These are phyloP conservation scores for Sebastes hubbsi DNA, from an alignment of 2,797 vertebrate species.

Conservation along the genomic window DNA sequence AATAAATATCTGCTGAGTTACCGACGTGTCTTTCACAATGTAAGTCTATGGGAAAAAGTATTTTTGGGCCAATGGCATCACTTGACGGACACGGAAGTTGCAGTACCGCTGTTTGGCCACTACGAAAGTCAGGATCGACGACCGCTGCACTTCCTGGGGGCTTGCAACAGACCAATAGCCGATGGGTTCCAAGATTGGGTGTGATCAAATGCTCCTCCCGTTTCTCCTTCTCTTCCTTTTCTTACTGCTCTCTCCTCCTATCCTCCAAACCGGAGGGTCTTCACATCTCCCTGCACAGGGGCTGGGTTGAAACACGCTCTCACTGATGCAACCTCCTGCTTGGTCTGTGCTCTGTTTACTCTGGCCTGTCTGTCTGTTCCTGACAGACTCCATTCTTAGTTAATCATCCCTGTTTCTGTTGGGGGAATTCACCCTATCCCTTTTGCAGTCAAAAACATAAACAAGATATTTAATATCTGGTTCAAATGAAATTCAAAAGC, in stretches of 20 bases:
- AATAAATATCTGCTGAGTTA: too few relatives aligned
- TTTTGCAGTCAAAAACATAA: slow-evolving; percentile 1
- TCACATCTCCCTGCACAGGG: background rate
- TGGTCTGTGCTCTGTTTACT: slow-evolving; percentile 32
- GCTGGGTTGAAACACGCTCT: background rate
- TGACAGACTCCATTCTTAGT: slow-evolving; percentile 32
- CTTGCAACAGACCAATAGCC: background rate
- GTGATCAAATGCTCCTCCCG: background rate
- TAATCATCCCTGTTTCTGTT: slow-evolving; percentile 31
- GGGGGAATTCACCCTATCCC: slow-evolving; percentile 8
- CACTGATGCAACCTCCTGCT: slow-evolving; percentile 41
- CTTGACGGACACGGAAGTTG: too few relatives aligned
- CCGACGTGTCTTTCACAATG: too few relatives aligned
- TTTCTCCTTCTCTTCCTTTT: background rate
- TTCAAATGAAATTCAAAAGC: slow-evolving; percentile 1
- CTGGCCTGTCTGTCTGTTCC: slow-evolving; percentile 1
- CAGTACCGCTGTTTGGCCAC: too few relatives aligned
- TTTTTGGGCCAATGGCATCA: too few relatives aligned
- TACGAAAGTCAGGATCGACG: too few relatives aligned
- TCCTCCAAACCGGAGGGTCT: background rate
- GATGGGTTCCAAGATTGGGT: background rate
- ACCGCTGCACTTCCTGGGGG: too few relatives aligned
- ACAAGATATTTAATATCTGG: slow-evolving; percentile 23
- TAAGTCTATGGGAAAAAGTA: too few relatives aligned
- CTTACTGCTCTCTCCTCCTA: background rate